A percentile compares a stretch with the other conserved stretches of the same genome.
These are phyloP conservation scores for Myoxocephalus aenaeus DNA, from an alignment of 2,797 vertebrate genomes.

Conservation along the genomic window DNA sequence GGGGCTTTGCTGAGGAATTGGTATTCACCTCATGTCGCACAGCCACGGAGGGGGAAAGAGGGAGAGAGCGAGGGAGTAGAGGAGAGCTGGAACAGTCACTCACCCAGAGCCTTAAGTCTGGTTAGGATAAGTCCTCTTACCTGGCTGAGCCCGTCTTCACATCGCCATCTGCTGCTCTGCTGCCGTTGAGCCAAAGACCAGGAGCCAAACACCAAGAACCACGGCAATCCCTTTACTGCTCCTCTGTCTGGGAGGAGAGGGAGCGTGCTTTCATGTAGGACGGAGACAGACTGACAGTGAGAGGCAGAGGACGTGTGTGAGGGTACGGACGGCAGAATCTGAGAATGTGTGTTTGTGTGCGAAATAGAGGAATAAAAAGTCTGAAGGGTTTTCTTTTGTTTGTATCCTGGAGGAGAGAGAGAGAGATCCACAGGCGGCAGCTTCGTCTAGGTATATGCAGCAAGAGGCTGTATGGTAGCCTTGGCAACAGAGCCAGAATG, in stretches of 20 bases:
- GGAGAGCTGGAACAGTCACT: slow-evolving; percentile 61
- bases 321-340: slow-evolving; percentile 50
- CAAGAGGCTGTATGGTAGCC: slow-evolving; percentile 86
- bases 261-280: slow-evolving; percentile 59
- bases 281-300: slow-evolving; percentile 41
- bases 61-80: slow-evolving; percentile 45
- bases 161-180: slow-evolving; percentile 71
- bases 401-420: slow-evolving; percentile 79
- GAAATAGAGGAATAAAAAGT: slow-evolving; percentile 59
- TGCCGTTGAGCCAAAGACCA: slow-evolving; percentile 61
- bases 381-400: slow-evolving; percentile 78
- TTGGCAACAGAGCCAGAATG: slow-evolving; percentile 85
- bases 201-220: slow-evolving; percentile 68
- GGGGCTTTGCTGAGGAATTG: slow-evolving; percentile 71
- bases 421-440: slow-evolving; percentile 81
- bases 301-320: slow-evolving; percentile 44
- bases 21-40: slow-evolving; percentile 80
- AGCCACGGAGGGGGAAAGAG: slow-evolving; percentile 39
- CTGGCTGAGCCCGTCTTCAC: slow-evolving; percentile 77
- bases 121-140: slow-evolving; percentile 78
- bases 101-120: slow-evolving; percentile 64
- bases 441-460: slow-evolving; percentile 84
- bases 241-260: slow-evolving; percentile 61
- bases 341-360: slow-evolving; percentile 37
- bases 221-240: slow-evolving; percentile 71